phyloP scores from a whole-genome alignment of 2,113 vertebrate genomes.

The Aythya baeri region DNA sequence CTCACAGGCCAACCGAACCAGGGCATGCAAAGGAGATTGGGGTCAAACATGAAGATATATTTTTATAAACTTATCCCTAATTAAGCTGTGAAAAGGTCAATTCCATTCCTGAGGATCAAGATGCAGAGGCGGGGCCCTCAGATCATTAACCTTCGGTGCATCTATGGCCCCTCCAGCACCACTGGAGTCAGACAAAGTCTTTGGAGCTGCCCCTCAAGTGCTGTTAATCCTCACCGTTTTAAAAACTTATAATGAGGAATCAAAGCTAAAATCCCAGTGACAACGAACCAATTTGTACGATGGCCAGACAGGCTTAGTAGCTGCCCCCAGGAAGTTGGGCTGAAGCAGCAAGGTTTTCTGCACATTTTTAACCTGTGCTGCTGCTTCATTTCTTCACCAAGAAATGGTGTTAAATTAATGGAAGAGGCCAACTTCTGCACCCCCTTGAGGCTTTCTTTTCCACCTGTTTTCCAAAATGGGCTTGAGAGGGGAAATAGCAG shows the following conservation, averaged over 20 bases:
- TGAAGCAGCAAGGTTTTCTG: not conserved
- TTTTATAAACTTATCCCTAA: constrained; percentile 20
- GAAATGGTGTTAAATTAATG: not conserved
- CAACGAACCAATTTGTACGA: not conserved
- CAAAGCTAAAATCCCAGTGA: constrained; percentile 35
- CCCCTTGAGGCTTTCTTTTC: not conserved
- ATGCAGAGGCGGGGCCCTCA: not conserved
- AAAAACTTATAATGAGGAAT: constrained; percentile 20
- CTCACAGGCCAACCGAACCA: not conserved
- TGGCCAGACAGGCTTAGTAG: not conserved
- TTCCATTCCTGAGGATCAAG: constrained; percentile 46
- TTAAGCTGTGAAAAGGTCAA: constrained; percentile 13
- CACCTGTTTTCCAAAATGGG: not conserved
- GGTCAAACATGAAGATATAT: not conserved
- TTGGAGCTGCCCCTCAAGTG: not conserved
- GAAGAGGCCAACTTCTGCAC: not conserved
- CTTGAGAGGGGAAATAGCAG: not conserved
- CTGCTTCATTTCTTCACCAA: not conserved
- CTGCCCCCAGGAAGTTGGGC: not conserved
- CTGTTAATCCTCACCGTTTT: constrained; percentile 19
- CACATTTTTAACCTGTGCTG: not conserved
- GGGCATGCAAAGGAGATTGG: not conserved
- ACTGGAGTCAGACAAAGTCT: not conserved
- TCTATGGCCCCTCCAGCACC: not conserved
- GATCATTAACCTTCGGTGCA: not conserved